These are phyloP conservation scores for Diploptera punctata DNA, from an alignment of 2,888 invertebrate species.

Conservation along the genomic window DNA sequence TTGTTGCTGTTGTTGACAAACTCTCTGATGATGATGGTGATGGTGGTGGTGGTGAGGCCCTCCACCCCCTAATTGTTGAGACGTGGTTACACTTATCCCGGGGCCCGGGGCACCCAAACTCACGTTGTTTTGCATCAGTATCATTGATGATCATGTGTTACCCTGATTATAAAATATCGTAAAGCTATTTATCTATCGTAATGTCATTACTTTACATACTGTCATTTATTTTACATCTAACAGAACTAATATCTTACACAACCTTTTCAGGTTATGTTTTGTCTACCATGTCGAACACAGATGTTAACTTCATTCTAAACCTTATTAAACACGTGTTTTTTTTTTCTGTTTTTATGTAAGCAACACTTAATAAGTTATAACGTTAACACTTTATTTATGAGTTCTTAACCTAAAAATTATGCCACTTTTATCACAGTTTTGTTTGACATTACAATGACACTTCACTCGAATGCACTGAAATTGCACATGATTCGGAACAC, in stretches of 20 bases:
- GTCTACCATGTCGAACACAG: neutral
- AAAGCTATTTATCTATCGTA: no score
- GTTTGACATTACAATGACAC: no score
- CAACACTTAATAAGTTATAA: no score
- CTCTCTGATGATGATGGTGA: slow-evolving; percentile 13
- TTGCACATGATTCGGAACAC: no score
- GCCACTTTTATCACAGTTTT: no score
- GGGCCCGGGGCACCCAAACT: slow-evolving; percentile 32
- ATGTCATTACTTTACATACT: no score
- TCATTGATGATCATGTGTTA: slow-evolving; percentile 35
- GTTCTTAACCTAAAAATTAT: neutral
- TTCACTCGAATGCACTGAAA: no score
- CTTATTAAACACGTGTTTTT: neutral
- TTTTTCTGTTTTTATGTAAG: no score
- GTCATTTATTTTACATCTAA: no score
- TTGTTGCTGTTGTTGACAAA: slow-evolving; percentile 23
- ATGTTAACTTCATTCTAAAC: neutral
- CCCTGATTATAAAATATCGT: no score
- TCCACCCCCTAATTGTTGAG: slow-evolving; percentile 4
- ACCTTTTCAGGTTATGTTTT: neutral
- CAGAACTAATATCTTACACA: no score
- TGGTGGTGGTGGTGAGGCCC: slow-evolving; percentile 20
- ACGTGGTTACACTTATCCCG: neutral
- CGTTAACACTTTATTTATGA: neutral
- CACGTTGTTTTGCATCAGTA: slow-evolving; percentile 41